Percentiles rank a stretch among this genome's conserved stretches.
These are phyloP conservation scores for Gryon sp. DNA, from an alignment of 1,140 invertebrate genomes.

Conservation along the genomic window DNA sequence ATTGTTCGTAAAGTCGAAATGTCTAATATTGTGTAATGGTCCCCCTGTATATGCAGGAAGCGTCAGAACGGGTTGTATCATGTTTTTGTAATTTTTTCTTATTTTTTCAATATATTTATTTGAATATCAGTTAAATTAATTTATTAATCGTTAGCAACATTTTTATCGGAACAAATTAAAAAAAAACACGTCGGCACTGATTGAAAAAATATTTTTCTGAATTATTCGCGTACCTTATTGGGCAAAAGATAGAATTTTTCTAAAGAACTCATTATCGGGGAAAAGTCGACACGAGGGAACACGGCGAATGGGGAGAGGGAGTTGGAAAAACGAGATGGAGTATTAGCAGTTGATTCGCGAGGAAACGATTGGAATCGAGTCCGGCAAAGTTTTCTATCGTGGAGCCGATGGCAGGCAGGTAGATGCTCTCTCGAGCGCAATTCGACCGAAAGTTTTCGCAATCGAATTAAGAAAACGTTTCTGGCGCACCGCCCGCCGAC, in stretches of 20 bases:
- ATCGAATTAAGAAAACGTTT: conserved; percentile 64
- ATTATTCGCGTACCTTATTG: conserved; percentile 65
- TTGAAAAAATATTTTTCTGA: conserved; percentile 68
- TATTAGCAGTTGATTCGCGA: conserved; percentile 61
- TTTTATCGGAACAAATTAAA: neutral
- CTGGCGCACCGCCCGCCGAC: conserved; percentile 43
- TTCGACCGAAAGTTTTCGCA: conserved; percentile 63
- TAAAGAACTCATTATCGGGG: conserved; percentile 66
- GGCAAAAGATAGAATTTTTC: conserved; percentile 66
- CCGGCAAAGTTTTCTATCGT: conserved; percentile 60
- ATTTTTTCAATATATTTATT: no score
- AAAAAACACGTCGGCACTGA: conserved; percentile 1
- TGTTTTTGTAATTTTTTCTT: no score
- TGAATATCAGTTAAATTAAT: neutral
- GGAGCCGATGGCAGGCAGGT: conserved; percentile 33
- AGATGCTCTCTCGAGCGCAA: conserved; percentile 51
- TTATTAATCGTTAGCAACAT: neutral
- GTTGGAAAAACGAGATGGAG: conserved; percentile 46
- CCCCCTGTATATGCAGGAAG: no score
- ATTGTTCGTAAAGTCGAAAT: no score
- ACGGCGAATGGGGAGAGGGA: no score
- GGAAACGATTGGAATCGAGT: conserved; percentile 62
- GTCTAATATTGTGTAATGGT: neutral
- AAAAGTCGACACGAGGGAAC: conserved; percentile 37
- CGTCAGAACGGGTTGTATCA: no score